Conservation (phyloP, 2,113 vertebrate species). For the Aegypius monachus region DNA sequence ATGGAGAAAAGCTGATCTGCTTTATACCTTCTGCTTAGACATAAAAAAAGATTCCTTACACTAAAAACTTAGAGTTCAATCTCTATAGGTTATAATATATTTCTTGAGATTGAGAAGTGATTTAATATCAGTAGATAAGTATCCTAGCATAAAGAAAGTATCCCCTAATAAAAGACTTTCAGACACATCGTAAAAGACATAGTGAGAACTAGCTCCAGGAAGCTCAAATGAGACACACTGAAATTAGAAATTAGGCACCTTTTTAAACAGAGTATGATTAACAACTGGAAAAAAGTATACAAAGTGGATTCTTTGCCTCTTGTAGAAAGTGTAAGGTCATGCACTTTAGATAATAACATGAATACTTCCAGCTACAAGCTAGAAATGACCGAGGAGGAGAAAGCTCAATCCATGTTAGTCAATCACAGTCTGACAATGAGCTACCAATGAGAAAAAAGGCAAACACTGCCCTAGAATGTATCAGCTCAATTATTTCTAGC, state of each 20-base stretch:
- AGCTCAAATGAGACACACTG: not conserved
- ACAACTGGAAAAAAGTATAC: not conserved
- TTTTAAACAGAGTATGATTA: not conserved
- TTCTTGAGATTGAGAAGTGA: not conserved
- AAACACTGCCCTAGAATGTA: not conserved
- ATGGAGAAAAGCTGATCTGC: not conserved
- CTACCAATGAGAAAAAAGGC: not conserved
- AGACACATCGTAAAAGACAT: not conserved
- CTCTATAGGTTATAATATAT: not conserved
- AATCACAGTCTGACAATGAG: not conserved
- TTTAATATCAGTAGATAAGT: not conserved
- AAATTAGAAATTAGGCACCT: not conserved
- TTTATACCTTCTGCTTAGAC: not conserved
- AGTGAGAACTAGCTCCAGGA: not conserved
- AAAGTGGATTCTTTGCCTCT: not conserved
- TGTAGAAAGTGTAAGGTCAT: not conserved
- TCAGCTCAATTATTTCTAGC: slow-evolving; percentile 17
- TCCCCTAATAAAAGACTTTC: not conserved
- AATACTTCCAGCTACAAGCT: not conserved
- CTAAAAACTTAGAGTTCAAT: not conserved
- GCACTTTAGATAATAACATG: not conserved
- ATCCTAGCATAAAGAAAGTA: not conserved
- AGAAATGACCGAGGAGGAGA: not conserved
- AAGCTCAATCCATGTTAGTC: not conserved
- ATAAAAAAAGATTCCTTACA: not conserved